These are phyloP conservation scores for Drosophila monieri DNA, from an alignment of 2,888 invertebrate species.

Conservation along the genomic window DNA sequence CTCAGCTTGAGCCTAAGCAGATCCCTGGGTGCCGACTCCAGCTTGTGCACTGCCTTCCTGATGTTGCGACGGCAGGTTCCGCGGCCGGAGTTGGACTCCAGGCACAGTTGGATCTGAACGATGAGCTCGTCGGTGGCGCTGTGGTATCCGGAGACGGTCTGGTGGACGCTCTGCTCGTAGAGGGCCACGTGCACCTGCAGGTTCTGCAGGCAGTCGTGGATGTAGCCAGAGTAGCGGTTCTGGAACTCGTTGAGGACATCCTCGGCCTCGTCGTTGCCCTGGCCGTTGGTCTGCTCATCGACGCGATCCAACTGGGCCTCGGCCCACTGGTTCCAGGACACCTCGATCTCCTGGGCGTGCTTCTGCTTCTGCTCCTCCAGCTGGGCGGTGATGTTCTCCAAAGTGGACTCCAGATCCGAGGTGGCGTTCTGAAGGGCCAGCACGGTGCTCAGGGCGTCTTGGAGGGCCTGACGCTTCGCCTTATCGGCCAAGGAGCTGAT, in stretches of 20 bases:
- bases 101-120: slow-evolving; percentile 17
- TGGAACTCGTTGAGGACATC: slow-evolving; percentile 13
- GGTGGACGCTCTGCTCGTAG: slow-evolving; percentile 20
- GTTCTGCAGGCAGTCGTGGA: slow-evolving; percentile 31
- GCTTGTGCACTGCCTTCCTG: background rate
- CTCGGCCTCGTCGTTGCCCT: slow-evolving; percentile 15
- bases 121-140: slow-evolving; percentile 12
- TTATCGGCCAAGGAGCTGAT: background rate
- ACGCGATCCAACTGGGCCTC: slow-evolving; percentile 34
- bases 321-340: slow-evolving; percentile 28
- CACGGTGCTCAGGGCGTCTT: slow-evolving; percentile 10
- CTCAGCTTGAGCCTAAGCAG: slow-evolving; percentile 8
- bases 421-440: slow-evolving; percentile 1
- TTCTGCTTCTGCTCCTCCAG: background rate
- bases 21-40: slow-evolving; percentile 10
- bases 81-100: background rate
- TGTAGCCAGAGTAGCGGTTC: slow-evolving; percentile 3
- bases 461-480: slow-evolving; percentile 21
- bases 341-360: slow-evolving; percentile 4
- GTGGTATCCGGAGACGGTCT: slow-evolving; percentile 5
- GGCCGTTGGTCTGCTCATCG: slow-evolving; percentile 23
- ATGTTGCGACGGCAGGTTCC: slow-evolving; percentile 8
- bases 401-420: background rate
- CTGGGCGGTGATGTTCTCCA: slow-evolving; percentile 9
- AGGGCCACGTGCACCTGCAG: slow-evolving; percentile 4